A percentile compares a stretch with the other conserved stretches of the same genome.
Evolutionary conservation across 2,888 invertebrate species (phyloP).

Genomic region (Eupithecia subumbrata): DNA sequence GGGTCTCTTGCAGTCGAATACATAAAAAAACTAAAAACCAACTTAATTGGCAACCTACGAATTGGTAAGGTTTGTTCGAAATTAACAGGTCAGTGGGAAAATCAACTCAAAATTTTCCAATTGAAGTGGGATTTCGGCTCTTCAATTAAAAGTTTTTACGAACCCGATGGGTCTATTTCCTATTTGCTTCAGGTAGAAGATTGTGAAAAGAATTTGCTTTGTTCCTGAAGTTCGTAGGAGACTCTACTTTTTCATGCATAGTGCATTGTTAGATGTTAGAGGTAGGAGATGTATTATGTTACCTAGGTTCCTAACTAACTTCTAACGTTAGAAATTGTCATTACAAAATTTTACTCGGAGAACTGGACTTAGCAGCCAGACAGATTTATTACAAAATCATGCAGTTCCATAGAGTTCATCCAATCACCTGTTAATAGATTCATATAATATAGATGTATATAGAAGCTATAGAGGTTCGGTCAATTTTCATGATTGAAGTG

Average conservation of each 20-base stretch:
- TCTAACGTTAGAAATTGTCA: not conserved
- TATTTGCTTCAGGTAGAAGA: not conserved
- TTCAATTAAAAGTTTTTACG: constrained; percentile 1
- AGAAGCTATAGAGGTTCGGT: constrained; percentile 7
- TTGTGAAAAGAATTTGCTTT: not conserved
- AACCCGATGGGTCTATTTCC: not conserved
- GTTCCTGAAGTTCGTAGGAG: not conserved
- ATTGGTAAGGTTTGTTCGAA: not conserved
- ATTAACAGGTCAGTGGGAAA: not conserved
- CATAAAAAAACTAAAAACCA: not conserved
- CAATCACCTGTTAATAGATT: constrained; percentile 12
- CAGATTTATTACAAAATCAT: not conserved
- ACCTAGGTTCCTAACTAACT: not conserved
- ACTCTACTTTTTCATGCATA: not conserved
- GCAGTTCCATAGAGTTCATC: not conserved
- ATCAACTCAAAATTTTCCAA: not conserved
- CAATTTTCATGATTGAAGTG: constrained; percentile 39
- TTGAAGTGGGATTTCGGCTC: not conserved
- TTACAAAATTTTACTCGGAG: not conserved
- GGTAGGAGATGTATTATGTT: not conserved
- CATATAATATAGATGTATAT: too few species aligned
- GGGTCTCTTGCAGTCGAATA: not conserved
- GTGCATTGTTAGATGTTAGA: not conserved
- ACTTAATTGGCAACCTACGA: not conserved
- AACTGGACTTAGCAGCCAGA: not conserved